Percentiles rank a stretch among this genome's conserved stretches.
Conservation (phyloP, 1,140 invertebrate species). For the Nautilus pompilius region DNA sequence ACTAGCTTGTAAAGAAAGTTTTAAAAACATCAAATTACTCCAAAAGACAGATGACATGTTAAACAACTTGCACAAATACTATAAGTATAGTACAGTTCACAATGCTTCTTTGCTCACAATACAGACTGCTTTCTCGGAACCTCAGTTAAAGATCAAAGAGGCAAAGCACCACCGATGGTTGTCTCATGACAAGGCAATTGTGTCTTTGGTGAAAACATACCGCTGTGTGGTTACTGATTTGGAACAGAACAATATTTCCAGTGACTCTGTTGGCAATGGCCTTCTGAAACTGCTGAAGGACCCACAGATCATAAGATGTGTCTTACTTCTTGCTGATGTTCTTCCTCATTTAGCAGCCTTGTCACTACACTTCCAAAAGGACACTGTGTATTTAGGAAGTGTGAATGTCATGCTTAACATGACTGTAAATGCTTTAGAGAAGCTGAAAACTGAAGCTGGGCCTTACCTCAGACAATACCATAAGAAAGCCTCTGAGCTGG, state of each 20-base stretch:
- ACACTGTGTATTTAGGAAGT: constrained; percentile 5
- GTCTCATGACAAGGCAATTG: constrained; percentile 12
- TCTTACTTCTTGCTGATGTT: constrained; percentile 9
- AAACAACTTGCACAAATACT: constrained; percentile 13
- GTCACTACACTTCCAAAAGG: constrained; percentile 9
- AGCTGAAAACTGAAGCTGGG: constrained; percentile 2
- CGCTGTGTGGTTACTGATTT: constrained; percentile 6
- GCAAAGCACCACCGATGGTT: constrained; percentile 15
- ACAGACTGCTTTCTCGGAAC: constrained; percentile 5
- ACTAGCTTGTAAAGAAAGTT: too few relatives aligned
- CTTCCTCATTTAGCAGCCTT: constrained; percentile 12
- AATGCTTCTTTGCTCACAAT: constrained; percentile 9
- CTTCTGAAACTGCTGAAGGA: constrained; percentile 11
- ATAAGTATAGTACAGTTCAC: constrained; percentile 12
- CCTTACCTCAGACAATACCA: too few relatives aligned
- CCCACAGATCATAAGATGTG: not conserved
- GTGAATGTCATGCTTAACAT: constrained; percentile 6
- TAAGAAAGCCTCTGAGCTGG: constrained; percentile 4
- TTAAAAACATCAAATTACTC: too few relatives aligned
- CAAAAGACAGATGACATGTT: constrained; percentile 9
- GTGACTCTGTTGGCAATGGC: constrained; percentile 10
- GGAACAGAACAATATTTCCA: not conserved
- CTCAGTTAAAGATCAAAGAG: constrained; percentile 9
- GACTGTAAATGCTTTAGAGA: not conserved
- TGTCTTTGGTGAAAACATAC: constrained; percentile 1